Base-by-base conservation (phyloP, 2,113 vertebrate genomes). In the Lynx canadensis region DNA sequence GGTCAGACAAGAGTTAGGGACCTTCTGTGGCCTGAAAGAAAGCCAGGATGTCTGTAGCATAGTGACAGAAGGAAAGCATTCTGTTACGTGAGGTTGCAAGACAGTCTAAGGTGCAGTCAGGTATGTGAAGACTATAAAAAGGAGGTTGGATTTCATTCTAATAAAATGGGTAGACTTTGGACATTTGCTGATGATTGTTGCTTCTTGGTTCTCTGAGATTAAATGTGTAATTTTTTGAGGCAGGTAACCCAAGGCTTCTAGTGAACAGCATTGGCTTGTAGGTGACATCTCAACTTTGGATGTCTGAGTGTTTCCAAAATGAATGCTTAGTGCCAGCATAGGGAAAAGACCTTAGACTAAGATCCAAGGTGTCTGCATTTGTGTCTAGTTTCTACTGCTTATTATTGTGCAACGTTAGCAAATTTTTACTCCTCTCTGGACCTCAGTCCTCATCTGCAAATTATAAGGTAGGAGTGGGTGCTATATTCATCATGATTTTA, bases 141-240 rank as follows among this genome's bases (percentile, higher is more conserved):
- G 31, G 41, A 95, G 25, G 29, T 50, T 52, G 33, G 45, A 78
- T 78, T 87, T 68, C 33, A 92, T 82, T 23, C 21, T 45, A 19
- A 73, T 3, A 69, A 52, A 71, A 45, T 50, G 29, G 7, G 41
- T 27, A 83, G 6, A 9, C n/a, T 7, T 15, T 73, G 45, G 29
- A 52, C 65, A 16, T 94, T 78, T 86, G 73, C 52, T 73, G 74
- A 41, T 83, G 33, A 27, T 73, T 74, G 52, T 38, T 55, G 25
- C 8, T 33, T 91, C 89, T 78, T 65, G 73, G 25, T 92, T 52
- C 38, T 79, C 36, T n/a, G 12, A 92, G 14, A 76, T n/a, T 57
- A 78, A 84, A 82, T 60, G 36, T 41, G 33, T 92, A 71, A 73
- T 79, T 76, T 94, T 79, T 36, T 71, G 85, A 91, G 89, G 60